phyloP scores from a whole-genome alignment of 1,140 invertebrate genomes.

The Drosophila funebris region DNA sequence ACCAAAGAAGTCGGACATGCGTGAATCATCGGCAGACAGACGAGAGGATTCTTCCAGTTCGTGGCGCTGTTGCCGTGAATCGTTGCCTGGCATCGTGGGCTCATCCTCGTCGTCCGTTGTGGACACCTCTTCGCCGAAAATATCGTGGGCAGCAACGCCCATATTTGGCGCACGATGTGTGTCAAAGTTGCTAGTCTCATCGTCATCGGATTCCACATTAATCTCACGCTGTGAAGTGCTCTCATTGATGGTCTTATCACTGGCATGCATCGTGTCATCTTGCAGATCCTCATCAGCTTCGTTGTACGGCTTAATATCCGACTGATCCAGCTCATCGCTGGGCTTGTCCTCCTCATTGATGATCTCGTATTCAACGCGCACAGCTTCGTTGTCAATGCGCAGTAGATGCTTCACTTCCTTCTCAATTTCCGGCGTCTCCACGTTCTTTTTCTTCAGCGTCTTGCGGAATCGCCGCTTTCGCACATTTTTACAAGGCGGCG shows the following conservation, averaged over 20 bases:
- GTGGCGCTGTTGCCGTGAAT: constrained; percentile 85
- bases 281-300: constrained; percentile 85
- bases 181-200: constrained; percentile 74
- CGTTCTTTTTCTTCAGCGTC: constrained; percentile 97
- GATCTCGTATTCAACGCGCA: constrained; percentile 95
- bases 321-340: constrained; percentile 84
- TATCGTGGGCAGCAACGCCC: constrained; percentile 89
- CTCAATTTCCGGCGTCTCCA: constrained; percentile 98
- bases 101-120: constrained; percentile 92
- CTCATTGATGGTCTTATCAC: constrained; percentile 61
- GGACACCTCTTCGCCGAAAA: constrained; percentile 94
- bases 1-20: constrained; percentile 88
- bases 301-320: constrained; percentile 85
- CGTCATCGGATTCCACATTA: constrained; percentile 80
- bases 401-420: constrained; percentile 97
- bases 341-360: constrained; percentile 92
- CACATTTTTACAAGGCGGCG: constrained; percentile 97
- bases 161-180: constrained; percentile 62
- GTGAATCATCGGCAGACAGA: constrained; percentile 90
- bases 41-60: constrained; percentile 92
- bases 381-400: constrained; percentile 95
- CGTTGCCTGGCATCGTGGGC: constrained; percentile 82
- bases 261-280: constrained; percentile 66
- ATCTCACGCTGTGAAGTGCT: constrained; percentile 70
- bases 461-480: constrained; percentile 96